These are phyloP conservation scores for Gymnoscelis rufifasciata DNA, from an alignment of 2,888 invertebrate species.

Conservation along the genomic window DNA sequence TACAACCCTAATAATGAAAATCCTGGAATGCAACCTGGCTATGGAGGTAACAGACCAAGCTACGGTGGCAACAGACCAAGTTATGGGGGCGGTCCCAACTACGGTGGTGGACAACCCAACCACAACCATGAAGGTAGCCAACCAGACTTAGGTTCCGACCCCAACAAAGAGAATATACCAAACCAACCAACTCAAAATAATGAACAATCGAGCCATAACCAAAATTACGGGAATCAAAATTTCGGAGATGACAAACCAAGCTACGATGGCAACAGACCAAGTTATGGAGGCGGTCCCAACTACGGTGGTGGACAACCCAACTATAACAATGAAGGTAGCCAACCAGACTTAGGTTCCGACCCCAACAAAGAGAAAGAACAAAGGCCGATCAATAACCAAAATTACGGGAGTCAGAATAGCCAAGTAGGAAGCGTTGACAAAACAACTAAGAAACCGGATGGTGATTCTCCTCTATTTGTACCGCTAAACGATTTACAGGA, in stretches of 20 bases:
- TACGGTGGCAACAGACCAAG: slow-evolving; percentile 17
- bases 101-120: slow-evolving; percentile 13
- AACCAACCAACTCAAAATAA: slow-evolving; percentile 10
- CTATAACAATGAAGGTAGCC: slow-evolving; percentile 9
- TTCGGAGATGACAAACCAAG: slow-evolving; percentile 9
- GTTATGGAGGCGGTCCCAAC: slow-evolving; percentile 9
- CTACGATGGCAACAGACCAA: slow-evolving; percentile 16
- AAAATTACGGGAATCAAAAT: slow-evolving; percentile 5
- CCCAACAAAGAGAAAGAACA: slow-evolving; percentile 20
- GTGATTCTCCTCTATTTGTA: slow-evolving; percentile 51
- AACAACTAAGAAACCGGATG: slow-evolving; percentile 42
- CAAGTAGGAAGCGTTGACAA: slow-evolving; percentile 9
- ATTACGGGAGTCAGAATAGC: slow-evolving; percentile 3
- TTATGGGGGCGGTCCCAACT: slow-evolving; percentile 9
- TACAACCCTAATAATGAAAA: slow-evolving; percentile 8
- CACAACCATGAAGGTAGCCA: slow-evolving; percentile 10
- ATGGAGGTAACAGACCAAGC: slow-evolving; percentile 8
- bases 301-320: slow-evolving; percentile 14
- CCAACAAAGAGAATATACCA: slow-evolving; percentile 21
- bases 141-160: slow-evolving; percentile 16
- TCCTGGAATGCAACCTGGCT: not conserved
- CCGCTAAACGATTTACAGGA: slow-evolving; percentile 51
- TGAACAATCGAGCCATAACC: slow-evolving; percentile 1
- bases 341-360: slow-evolving; percentile 16
- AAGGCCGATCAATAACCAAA: slow-evolving; percentile 6